Base-by-base conservation (phyloP, 2,888 invertebrate species). In the Hipparchia sbordonii region DNA sequence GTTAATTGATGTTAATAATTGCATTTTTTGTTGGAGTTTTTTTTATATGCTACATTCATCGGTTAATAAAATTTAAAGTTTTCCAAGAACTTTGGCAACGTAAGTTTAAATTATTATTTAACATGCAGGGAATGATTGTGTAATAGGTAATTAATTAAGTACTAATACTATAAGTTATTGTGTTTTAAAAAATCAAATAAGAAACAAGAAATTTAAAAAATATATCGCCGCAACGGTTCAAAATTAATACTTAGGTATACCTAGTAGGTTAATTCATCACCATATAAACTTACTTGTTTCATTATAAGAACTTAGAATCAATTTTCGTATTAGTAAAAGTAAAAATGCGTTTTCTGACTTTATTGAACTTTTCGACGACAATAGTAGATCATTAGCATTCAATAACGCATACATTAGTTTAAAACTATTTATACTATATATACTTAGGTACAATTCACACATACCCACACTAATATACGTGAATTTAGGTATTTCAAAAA, bases 1-100 rank as follows among this genome's bases (percentile, higher is more conserved):
- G 23, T 23, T 39, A 39, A 39, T 39, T 39, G 5, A 92, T 92
- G 91, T 85, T 92, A 80, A 85, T 83, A 70, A 85, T 90, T 84
- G 83, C 82, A 77, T 82, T 87, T 72, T 80, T 86, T 61, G 77
- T 87, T 73, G 86, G 84, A 77, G 77, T 84, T 75, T 77, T 87
- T 80, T 76, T 88, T 74, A 77, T 88, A 80, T 84, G 83, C 82
- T 87, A 86, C 78, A 77, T 87, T 75, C 77, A 86, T 70, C 85
- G 87, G 79, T 84, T 76, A 63, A 72, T 73, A 72, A 78, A 57
- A 76, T 77, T 72, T 71, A 74, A 72, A 67, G 74, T 77, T 71
- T 72, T 77, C 59, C 77, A 74, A 72, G 79, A 81, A 72, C 76
- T 77, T 60, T 73, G 70, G 61, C 70, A 67, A 77, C 79, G 90